These are phyloP conservation scores for Phymorhynchus buccinoides DNA, from an alignment of 1,140 invertebrate genomes.

Conservation along the genomic window DNA sequence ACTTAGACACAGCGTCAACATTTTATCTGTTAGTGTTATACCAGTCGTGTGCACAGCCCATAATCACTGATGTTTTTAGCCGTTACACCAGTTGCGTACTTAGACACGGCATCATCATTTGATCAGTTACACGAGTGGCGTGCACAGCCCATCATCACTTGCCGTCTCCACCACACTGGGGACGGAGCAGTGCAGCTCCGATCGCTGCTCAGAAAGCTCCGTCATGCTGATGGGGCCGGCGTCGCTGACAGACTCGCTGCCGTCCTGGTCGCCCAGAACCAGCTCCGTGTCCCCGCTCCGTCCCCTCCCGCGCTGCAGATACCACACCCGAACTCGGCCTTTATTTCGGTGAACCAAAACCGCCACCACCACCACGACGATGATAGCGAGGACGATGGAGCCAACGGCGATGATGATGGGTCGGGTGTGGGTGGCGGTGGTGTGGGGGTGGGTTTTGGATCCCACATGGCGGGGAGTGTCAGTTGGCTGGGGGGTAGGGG, in stretches of 20 bases:
- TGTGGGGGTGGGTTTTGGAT: background rate
- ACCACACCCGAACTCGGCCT: conserved; percentile 19
- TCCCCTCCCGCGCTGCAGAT: conserved; percentile 19
- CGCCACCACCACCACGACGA: conserved; percentile 40
- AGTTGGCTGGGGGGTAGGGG: background rate
- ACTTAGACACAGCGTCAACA: no score
- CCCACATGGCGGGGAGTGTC: background rate
- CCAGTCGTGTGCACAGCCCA: no score
- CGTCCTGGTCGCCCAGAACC: conserved; percentile 32
- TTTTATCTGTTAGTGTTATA: no score
- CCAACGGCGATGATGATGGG: conserved; percentile 37
- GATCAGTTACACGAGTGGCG: background rate
- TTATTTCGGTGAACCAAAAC: conserved; percentile 32
- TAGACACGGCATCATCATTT: no score
- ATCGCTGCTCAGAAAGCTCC: conserved; percentile 42
- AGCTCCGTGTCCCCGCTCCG: conserved; percentile 28
- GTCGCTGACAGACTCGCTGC: conserved; percentile 35
- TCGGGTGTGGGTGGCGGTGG: background rate
- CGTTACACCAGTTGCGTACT: no score
- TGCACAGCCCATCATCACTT: conserved; percentile 35
- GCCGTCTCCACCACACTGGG: conserved; percentile 47
- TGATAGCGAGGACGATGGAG: conserved; percentile 29
- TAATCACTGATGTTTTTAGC: no score
- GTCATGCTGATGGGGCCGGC: conserved; percentile 10
- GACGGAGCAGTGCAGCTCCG: conserved; percentile 50